phyloP scores from a whole-genome alignment of 2,113 vertebrate species.

The Larimichthys crocea region DNA sequence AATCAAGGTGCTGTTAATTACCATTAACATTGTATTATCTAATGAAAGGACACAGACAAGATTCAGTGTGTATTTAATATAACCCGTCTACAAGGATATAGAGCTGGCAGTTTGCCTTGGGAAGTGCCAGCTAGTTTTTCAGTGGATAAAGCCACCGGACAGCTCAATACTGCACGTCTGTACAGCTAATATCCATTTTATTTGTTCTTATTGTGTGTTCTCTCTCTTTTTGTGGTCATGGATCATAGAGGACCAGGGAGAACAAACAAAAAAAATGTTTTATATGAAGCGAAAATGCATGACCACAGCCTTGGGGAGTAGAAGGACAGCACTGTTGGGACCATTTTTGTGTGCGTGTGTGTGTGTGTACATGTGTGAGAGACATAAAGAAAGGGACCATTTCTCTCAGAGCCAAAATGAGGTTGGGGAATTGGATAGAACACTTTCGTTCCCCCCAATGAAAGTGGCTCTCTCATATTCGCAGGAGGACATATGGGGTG shows the following conservation, averaged over 20 bases:
- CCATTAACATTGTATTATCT: neutral
- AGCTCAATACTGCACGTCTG: conserved; percentile 45
- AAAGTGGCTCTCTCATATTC: conserved; percentile 65
- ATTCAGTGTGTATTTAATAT: neutral
- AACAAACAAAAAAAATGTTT: conserved; percentile 55
- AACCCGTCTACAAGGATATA: neutral
- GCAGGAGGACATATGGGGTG: conserved; percentile 58
- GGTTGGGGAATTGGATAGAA: conserved; percentile 72
- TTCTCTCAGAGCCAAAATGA: conserved; percentile 75
- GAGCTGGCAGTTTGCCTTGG: conserved; percentile 20
- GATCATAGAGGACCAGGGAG: conserved; percentile 61
- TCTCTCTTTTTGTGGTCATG: conserved; percentile 45
- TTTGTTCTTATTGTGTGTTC: conserved; percentile 41
- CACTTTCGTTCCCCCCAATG: conserved; percentile 52
- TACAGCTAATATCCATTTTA: conserved; percentile 51
- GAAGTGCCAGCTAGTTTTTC: conserved; percentile 20
- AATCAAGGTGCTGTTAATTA: neutral
- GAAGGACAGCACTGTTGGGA: conserved; percentile 38
- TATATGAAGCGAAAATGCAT: conserved; percentile 72
- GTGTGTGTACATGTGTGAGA: conserved; percentile 23
- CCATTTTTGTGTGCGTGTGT: conserved; percentile 32
- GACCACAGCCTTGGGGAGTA: conserved; percentile 60
- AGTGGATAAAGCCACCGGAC: conserved; percentile 24
- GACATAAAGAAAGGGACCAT: conserved; percentile 57
- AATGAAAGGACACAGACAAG: neutral